These are phyloP conservation scores for Caenorhabditis zanzibari DNA, from an alignment of 2,888 invertebrate genomes.

Conservation along the genomic window DNA sequence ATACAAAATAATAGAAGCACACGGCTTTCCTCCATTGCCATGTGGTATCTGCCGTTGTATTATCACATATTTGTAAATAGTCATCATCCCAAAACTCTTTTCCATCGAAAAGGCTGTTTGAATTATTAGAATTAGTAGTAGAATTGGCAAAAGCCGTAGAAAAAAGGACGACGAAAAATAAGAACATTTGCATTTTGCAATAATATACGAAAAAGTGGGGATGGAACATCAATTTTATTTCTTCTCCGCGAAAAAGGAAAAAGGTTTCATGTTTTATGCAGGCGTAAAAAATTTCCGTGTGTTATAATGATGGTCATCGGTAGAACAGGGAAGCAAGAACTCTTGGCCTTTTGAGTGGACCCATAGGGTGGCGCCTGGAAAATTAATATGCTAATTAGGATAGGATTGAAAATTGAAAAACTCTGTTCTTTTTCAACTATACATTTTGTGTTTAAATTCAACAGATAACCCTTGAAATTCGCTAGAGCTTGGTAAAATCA, in stretches of 20 bases:
- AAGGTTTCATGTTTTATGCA: slow-evolving; percentile 16
- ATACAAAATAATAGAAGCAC: slow-evolving; percentile 2
- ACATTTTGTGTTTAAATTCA: too few relatives aligned
- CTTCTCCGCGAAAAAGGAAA: too few relatives aligned
- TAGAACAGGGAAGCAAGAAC: slow-evolving; percentile 31
- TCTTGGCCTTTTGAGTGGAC: slow-evolving; percentile 57
- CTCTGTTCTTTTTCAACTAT: too few relatives aligned
- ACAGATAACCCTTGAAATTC: too few relatives aligned
- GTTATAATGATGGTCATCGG: background rate
- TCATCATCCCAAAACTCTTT: slow-evolving; percentile 9
- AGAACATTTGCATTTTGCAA: background rate
- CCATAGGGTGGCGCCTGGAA: slow-evolving; percentile 63
- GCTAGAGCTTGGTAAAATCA: too few relatives aligned
- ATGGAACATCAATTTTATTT: too few relatives aligned
- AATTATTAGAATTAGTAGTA: background rate
- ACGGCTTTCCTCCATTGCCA: slow-evolving; percentile 17
- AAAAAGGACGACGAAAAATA: background rate
- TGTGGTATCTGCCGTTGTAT: background rate
- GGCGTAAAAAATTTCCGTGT: slow-evolving; percentile 34
- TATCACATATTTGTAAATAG: slow-evolving; percentile 26
- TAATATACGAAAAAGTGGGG: too few relatives aligned
- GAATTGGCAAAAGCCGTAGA: background rate
- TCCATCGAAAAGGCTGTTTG: too few relatives aligned
- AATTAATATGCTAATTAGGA: background rate
- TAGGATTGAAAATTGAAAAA: too few relatives aligned